Conservation (phyloP, 2,797 vertebrate genomes). For the Poeciliopsis infans region DNA sequence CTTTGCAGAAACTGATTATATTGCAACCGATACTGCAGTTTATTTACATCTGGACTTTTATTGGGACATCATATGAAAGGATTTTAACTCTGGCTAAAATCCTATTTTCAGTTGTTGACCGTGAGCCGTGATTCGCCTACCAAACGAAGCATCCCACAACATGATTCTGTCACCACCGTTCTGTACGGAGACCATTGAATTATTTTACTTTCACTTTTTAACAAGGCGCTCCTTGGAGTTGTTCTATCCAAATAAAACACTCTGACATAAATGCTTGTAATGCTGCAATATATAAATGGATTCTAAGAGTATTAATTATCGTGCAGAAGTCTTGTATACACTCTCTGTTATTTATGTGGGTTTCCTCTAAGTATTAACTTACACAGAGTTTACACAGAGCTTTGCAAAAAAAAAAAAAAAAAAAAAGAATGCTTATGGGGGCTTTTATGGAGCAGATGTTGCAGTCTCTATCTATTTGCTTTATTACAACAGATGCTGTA, state of each 20-base stretch:
- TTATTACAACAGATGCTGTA: constrained; percentile 54
- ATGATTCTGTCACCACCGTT: neutral
- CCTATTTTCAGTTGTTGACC: neutral
- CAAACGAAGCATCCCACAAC: neutral
- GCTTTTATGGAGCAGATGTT: constrained; percentile 57
- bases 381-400: constrained; percentile 13
- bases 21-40: neutral
- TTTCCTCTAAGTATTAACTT: constrained; percentile 52
- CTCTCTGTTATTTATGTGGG: neutral
- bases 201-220: neutral
- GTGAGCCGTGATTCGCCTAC: neutral
- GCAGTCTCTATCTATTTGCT: constrained; percentile 23
- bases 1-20: neutral
- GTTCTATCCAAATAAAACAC: neutral
- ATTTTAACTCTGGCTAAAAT: neutral
- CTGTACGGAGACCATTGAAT: neutral
- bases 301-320: neutral
- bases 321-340: neutral
- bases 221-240: neutral
- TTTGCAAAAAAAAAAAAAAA: constrained; percentile 9
- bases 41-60: neutral
- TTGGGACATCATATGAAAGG: neutral
- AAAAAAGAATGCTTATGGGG: constrained; percentile 15
- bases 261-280: neutral
- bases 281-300: neutral